Evolutionary conservation across 1,140 invertebrate genomes (phyloP).

Genomic region (Goniozus legneri): DNA sequence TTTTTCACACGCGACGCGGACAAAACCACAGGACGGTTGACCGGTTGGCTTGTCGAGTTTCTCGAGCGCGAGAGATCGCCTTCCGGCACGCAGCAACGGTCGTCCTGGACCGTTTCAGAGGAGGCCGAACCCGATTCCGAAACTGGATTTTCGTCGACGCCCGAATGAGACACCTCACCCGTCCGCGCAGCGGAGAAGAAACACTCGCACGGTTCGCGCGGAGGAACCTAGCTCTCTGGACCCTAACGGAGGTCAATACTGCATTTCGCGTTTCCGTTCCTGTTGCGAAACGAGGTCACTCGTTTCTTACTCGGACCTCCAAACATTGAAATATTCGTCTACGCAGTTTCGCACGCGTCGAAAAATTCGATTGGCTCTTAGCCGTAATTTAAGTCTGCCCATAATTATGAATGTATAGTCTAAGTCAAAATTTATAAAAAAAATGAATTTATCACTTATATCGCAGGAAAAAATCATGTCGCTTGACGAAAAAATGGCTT

Average conservation of each 20-base stretch:
- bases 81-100: slow-evolving; percentile 28
- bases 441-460: too few species aligned
- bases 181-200: not conserved
- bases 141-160: slow-evolving; percentile 48
- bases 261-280: not conserved
- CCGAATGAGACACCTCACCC: slow-evolving; percentile 13
- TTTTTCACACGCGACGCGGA: slow-evolving; percentile 15
- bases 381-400: too few species aligned
- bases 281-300: not conserved
- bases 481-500: too few species aligned
- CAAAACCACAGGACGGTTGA: slow-evolving; percentile 27
- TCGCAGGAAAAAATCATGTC: too few species aligned
- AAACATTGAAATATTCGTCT: not conserved
- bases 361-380: not conserved
- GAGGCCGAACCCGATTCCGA: slow-evolving; percentile 47
- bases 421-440: too few species aligned
- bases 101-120: slow-evolving; percentile 45
- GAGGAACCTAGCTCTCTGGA: too few species aligned
- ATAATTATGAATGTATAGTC: too few species aligned
- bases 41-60: slow-evolving; percentile 7
- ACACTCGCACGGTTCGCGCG: not conserved
- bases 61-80: not conserved
- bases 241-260: too few species aligned
- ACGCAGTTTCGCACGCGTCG: not conserved
- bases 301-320: not conserved